Base-by-base conservation (phyloP, 2,888 invertebrate species). In the Clanis bilineata region DNA sequence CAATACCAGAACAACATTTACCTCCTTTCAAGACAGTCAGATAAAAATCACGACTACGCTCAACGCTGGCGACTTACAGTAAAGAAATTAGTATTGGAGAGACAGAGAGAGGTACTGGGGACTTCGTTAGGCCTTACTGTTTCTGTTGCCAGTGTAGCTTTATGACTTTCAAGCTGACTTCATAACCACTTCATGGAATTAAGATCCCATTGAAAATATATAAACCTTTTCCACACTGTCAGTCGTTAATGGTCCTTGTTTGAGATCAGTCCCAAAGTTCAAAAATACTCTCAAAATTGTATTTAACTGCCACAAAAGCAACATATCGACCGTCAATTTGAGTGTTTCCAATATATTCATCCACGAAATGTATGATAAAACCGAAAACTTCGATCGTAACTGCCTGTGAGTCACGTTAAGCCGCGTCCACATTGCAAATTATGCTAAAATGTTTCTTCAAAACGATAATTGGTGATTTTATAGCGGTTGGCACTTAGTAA, bases 381-480 rank as follows among this genome's bases (percentile, higher is more conserved):
- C 28, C 32, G 25, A 51, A 32, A 32, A 32, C 18, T 51, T 28
- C 28, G 47, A 47, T 47, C 28, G 15, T 28, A 51, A 51, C 28
- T 32, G 51, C 18, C 32, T 18, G 18, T 32, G 51, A 51, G 51
- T 32, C 51, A 51, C 32, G 32, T 32, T 18, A n/a, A 28, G 18
- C 3, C 32, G 28, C 51, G 51, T 32, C 51, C 51, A 32, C 51
- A 51, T 32, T 51, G 51, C 51, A 51, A 15, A 51, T 32, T 51
- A 51, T 10, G 28, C 18, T 51, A 51, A 51, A 51, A 51, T 51
- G 51, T 51, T 51, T 51, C 51, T 51, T 51, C 43, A 59, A 51
- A 56, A 59, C 41, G 55, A 54, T 58, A 62, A 56, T 62, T 23
- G 62, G 47, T 59, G 57, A 57, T 59, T 57, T 57, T 54, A 39